Evolutionary conservation across 2,888 invertebrate genomes (phyloP).

Genomic region (Cenopis cana): DNA sequence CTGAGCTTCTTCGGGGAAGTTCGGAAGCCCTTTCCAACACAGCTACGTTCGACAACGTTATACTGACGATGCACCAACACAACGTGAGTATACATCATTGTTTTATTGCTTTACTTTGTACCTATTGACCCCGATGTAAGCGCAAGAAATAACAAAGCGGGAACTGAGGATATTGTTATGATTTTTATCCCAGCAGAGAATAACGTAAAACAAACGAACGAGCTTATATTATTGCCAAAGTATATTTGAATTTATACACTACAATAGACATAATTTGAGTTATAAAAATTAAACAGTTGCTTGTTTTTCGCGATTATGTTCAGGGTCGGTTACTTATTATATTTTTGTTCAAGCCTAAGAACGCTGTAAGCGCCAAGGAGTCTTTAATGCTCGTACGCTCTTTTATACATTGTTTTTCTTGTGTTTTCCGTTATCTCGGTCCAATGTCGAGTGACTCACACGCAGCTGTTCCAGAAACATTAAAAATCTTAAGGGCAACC

Average conservation of each 20-base stretch:
- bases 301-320: slow-evolving; percentile 66
- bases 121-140: slow-evolving; percentile 61
- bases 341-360: not conserved
- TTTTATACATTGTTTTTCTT: slow-evolving; percentile 61
- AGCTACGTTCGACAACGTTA: slow-evolving; percentile 80
- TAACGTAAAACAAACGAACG: slow-evolving; percentile 57
- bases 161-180: slow-evolving; percentile 67
- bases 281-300: slow-evolving; percentile 52
- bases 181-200: slow-evolving; percentile 74
- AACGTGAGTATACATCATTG: slow-evolving; percentile 72
- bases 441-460: slow-evolving; percentile 81
- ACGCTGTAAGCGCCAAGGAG: slow-evolving; percentile 7
- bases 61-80: slow-evolving; percentile 79
- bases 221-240: slow-evolving; percentile 69
- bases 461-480: slow-evolving; percentile 77
- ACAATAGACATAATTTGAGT: slow-evolving; percentile 56
- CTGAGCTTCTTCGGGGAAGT: slow-evolving; percentile 91
- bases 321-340: slow-evolving; percentile 60
- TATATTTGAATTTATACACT: slow-evolving; percentile 65
- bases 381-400: slow-evolving; percentile 46
- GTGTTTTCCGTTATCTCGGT: slow-evolving; percentile 66
- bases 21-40: slow-evolving; percentile 90
- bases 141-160: slow-evolving; percentile 65
- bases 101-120: slow-evolving; percentile 52
- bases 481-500: slow-evolving; percentile 79